A percentile compares a stretch with the other conserved stretches of the same genome.
phyloP scores from a whole-genome alignment of 2,888 invertebrate species.

The Lutraria lutraria region DNA sequence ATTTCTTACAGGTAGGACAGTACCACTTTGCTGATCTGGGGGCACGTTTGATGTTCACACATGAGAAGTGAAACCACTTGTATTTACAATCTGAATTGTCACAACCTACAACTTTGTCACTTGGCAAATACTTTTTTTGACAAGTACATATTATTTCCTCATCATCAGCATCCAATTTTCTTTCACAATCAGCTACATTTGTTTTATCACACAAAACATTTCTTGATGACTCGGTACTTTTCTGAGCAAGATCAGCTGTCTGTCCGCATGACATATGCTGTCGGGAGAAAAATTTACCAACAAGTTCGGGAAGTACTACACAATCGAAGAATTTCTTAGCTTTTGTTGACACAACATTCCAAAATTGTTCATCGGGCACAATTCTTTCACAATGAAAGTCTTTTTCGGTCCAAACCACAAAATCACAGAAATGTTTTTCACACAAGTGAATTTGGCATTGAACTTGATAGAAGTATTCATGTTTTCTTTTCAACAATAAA shows the following conservation, averaged over 20 bases:
- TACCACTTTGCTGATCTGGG: constrained; percentile 57
- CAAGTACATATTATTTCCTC: background rate
- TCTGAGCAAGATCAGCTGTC: too few species aligned
- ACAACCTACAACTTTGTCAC: constrained; percentile 49
- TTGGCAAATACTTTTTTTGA: background rate
- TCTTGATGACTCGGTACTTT: too few species aligned
- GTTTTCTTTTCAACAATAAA: background rate
- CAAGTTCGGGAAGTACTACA: constrained; percentile 8
- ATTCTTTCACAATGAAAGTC: constrained; percentile 35
- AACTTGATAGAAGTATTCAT: constrained; percentile 38
- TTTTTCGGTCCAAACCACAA: constrained; percentile 38
- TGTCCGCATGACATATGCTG: background rate
- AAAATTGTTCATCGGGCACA: background rate
- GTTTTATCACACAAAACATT: too few species aligned
- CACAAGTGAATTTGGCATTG: too few species aligned
- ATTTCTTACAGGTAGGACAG: constrained; percentile 46
- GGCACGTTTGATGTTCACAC: too few species aligned
- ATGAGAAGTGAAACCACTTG: constrained; percentile 55
- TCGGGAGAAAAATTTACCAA: constrained; percentile 20
- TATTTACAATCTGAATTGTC: constrained; percentile 45
- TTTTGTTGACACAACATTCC: constrained; percentile 16
- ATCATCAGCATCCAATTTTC: too few species aligned
- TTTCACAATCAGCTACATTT: too few species aligned
- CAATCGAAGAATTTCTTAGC: background rate
- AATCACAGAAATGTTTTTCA: constrained; percentile 38